Conservation (phyloP, 2,888 invertebrate genomes). For the Meghimatium bilineatum region DNA sequence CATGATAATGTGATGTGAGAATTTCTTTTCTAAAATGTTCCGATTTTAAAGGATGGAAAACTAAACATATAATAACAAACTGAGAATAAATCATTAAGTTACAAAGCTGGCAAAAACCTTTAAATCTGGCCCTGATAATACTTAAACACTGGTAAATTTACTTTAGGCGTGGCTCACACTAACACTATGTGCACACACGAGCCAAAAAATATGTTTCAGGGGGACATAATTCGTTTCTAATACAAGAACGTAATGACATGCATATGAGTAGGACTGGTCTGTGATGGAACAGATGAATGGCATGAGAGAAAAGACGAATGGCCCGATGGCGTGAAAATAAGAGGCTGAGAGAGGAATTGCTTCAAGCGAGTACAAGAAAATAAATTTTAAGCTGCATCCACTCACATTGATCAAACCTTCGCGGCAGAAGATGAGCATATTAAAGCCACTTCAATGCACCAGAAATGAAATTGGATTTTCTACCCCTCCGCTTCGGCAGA, state of each 20-base stretch:
- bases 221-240: conserved; percentile 7
- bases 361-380: conserved; percentile 20
- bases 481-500: conserved; percentile 3
- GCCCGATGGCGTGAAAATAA: conserved; percentile 19
- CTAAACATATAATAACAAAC: neutral
- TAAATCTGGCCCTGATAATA: neutral
- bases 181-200: neutral
- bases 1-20: neutral
- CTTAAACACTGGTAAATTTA: neutral
- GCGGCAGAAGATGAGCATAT: conserved; percentile 38
- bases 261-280: neutral
- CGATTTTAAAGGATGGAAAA: neutral
- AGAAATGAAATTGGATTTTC: conserved; percentile 43
- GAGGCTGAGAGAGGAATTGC: neutral
- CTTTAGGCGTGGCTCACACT: neutral
- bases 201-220: neutral
- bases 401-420: conserved; percentile 36
- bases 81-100: neutral
- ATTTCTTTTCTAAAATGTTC: neutral
- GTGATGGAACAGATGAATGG: conserved; percentile 4
- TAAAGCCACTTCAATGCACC: conserved; percentile 40
- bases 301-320: conserved; percentile 15
- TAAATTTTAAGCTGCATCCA: conserved; percentile 41
- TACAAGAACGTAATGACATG: conserved; percentile 1
- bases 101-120: neutral